Percentiles rank a stretch among this genome's conserved stretches.
Evolutionary conservation across 2,113 vertebrate species (phyloP).

Genomic region (Nannospalax galili): DNA sequence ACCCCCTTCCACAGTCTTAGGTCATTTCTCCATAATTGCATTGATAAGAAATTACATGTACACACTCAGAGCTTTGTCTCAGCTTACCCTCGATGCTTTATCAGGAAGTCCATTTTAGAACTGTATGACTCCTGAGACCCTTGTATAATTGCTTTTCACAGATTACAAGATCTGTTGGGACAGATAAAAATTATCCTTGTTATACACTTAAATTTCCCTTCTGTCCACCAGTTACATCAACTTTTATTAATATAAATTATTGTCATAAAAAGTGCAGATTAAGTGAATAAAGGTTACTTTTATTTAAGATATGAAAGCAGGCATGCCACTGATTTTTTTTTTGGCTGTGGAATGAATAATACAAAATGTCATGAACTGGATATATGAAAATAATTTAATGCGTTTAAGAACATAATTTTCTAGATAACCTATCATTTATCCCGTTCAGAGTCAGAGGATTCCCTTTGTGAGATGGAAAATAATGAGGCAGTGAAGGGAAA

Average conservation of each 20-base stretch:
- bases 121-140: slow-evolving; percentile 37
- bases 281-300: slow-evolving; percentile 31
- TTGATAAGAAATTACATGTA: background rate
- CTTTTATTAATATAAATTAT: slow-evolving; percentile 29
- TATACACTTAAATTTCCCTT: slow-evolving; percentile 49
- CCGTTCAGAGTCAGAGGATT: background rate
- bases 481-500: background rate
- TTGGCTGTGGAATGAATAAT: background rate
- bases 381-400: background rate
- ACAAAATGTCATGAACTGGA: background rate
- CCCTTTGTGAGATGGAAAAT: background rate
- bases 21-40: background rate
- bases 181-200: slow-evolving; percentile 31
- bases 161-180: slow-evolving; percentile 6
- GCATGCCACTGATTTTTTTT: background rate
- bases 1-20: no score
- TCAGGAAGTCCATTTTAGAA: slow-evolving; percentile 11
- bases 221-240: background rate
- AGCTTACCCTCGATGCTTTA: background rate
- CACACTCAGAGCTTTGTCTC: background rate
- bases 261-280: background rate
- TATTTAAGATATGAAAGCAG: background rate
- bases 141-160: slow-evolving; percentile 42
- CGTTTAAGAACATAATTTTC: slow-evolving; percentile 26
- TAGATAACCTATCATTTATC: background rate